Evolutionary conservation across 2,113 vertebrate genomes (phyloP).

Genomic region (Thamnophis sirtalis): DNA sequence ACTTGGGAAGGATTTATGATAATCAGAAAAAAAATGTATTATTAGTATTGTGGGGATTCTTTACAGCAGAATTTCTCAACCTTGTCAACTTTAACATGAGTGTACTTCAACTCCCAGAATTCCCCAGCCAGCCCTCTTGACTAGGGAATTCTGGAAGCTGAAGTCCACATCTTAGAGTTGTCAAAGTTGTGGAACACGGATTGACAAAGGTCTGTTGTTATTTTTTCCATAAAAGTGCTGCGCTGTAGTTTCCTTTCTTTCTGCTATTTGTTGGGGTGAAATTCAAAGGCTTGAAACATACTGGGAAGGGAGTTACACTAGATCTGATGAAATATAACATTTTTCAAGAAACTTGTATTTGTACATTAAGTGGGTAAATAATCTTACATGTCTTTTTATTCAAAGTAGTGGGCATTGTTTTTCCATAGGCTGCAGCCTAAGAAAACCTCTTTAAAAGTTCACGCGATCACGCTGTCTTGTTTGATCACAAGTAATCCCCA

Average conservation of each 20-base stretch:
- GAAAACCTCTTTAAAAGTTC: background rate
- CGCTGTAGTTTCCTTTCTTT: background rate
- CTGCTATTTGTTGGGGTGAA: background rate
- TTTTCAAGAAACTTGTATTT: background rate
- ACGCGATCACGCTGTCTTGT: background rate
- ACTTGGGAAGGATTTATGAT: conserved; percentile 61
- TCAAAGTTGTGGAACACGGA: background rate
- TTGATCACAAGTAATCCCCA: background rate
- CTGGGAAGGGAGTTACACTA: background rate
- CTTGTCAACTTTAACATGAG: background rate
- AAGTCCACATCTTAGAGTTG: background rate
- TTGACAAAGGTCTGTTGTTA: background rate
- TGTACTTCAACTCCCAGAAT: background rate
- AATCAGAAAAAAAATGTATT: background rate
- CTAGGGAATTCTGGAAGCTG: background rate
- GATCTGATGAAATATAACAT: background rate
- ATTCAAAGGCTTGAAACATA: background rate
- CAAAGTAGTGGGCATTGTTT: background rate
- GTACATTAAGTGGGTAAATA: background rate
- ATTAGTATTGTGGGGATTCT: background rate
- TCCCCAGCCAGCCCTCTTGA: background rate
- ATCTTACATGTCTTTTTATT: background rate
- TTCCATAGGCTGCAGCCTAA: background rate
- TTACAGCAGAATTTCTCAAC: background rate
- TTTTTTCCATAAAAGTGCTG: background rate